Evolutionary conservation across 2,797 vertebrate genomes (phyloP).

Genomic region (Catostomus latipinnis): DNA sequence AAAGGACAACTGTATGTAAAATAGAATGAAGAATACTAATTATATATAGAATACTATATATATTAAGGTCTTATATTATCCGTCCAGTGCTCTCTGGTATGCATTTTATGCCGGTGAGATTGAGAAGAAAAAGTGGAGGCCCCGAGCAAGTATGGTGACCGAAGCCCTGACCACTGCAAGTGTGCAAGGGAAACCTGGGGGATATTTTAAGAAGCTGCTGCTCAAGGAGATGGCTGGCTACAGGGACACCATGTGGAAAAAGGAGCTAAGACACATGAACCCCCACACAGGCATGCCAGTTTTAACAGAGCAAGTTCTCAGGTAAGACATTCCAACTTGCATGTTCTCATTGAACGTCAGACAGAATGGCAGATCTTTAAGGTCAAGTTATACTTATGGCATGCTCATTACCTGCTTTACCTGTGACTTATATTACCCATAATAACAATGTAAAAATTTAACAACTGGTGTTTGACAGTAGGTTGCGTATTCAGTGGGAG

Average conservation of each 20-base stretch:
- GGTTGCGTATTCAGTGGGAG: constrained; percentile 78
- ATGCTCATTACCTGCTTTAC: not conserved
- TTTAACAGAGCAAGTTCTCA: constrained; percentile 79
- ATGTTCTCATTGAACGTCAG: too few relatives aligned
- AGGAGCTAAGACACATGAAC: constrained; percentile 75
- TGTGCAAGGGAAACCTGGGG: constrained; percentile 65
- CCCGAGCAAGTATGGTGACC: constrained; percentile 42
- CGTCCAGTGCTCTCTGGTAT: constrained; percentile 83
- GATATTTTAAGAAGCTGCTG: constrained; percentile 86
- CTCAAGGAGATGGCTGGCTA: constrained; percentile 74
- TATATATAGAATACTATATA: too few relatives aligned
- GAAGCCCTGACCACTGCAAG: constrained; percentile 49
- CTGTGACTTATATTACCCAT: not conserved
- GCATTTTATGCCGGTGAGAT: constrained; percentile 74
- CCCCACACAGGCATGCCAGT: constrained; percentile 81
- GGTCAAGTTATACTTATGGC: not conserved
- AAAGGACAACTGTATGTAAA: not conserved
- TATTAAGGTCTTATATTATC: not conserved
- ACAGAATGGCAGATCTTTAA: too few relatives aligned
- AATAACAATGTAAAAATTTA: constrained; percentile 10
- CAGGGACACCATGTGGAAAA: constrained; percentile 72
- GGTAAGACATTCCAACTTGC: constrained; percentile 58
- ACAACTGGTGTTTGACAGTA: constrained; percentile 62
- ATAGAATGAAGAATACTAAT: not conserved
- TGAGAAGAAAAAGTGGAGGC: constrained; percentile 65